These are phyloP conservation scores for Drosophila santomea DNA, from an alignment of 1,140 invertebrate genomes.

Conservation along the genomic window DNA sequence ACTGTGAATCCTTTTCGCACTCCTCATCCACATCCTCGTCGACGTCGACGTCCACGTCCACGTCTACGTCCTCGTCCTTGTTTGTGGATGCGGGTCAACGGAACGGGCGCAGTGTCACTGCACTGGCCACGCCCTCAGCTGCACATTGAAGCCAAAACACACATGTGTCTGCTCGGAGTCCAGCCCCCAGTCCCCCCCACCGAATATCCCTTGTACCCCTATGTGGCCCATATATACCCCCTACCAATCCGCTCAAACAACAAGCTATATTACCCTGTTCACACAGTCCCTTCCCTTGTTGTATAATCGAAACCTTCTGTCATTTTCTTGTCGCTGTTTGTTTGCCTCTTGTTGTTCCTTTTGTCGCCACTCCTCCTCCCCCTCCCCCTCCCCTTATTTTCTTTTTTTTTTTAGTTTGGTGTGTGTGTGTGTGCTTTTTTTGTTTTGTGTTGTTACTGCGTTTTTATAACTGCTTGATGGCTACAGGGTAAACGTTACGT, in stretches of 20 bases:
- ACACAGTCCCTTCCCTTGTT: slow-evolving; percentile 17
- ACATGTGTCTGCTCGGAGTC: neutral
- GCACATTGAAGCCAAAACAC: slow-evolving; percentile 12
- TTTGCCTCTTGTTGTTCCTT: slow-evolving; percentile 15
- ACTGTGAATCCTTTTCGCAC: slow-evolving; percentile 39
- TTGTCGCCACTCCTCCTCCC: slow-evolving; percentile 1
- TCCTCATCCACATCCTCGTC: neutral
- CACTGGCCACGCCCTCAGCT: slow-evolving; percentile 52
- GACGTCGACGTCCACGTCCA: no score
- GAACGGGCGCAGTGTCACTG: slow-evolving; percentile 69
- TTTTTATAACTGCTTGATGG: slow-evolving; percentile 30
- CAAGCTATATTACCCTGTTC: slow-evolving; percentile 41
- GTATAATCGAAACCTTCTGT: slow-evolving; percentile 76
- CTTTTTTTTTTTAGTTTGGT: slow-evolving; percentile 4
- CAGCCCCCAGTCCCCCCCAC: neutral
- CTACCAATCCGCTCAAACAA: slow-evolving; percentile 13
- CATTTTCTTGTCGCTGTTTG: slow-evolving; percentile 70
- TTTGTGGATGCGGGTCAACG: slow-evolving; percentile 62
- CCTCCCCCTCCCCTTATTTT: neutral
- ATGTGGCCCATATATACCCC: neutral
- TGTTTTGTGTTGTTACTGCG: slow-evolving; percentile 7
- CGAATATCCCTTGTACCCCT: no score
- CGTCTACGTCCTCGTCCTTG: slow-evolving; percentile 6
- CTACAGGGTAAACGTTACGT: slow-evolving; percentile 27
- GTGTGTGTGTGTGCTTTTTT: no score